Percentiles rank a stretch among this genome's conserved stretches.
phyloP scores from a whole-genome alignment of 2,888 invertebrate species.

The Adineta ricciae region DNA sequence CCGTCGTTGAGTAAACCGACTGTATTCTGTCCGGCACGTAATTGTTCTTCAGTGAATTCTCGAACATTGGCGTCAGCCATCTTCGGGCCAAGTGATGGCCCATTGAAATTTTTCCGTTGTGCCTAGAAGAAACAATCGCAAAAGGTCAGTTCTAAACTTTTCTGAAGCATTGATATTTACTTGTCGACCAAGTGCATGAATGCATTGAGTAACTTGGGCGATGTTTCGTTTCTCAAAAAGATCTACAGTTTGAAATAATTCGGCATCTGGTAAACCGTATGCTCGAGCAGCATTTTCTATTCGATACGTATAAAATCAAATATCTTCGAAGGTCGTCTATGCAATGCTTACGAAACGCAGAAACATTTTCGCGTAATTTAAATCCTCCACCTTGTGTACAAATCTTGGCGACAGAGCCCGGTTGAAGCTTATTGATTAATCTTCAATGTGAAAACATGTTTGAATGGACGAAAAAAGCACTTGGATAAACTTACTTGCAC shows the following conservation, averaged over 20 bases:
- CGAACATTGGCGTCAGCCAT: constrained; percentile 89
- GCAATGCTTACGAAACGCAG: constrained; percentile 57
- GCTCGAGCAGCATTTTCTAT: constrained; percentile 64
- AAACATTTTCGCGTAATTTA: constrained; percentile 95
- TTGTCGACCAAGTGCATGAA: constrained; percentile 81
- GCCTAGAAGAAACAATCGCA: constrained; percentile 18
- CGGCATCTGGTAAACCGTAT: constrained; percentile 91
- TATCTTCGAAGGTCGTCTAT: not conserved
- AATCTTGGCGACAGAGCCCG: constrained; percentile 88
- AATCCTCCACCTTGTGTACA: constrained; percentile 86
- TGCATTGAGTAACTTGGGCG: constrained; percentile 84
- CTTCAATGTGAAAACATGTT: constrained; percentile 40
- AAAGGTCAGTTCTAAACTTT: too few species aligned
- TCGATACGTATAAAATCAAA: not conserved
- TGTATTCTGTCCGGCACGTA: constrained; percentile 69
- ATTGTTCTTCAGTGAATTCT: constrained; percentile 79
- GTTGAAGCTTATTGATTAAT: constrained; percentile 80
- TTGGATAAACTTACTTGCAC: constrained; percentile 59
- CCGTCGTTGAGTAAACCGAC: constrained; percentile 80
- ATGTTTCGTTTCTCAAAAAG: constrained; percentile 92
- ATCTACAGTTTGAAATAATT: constrained; percentile 98
- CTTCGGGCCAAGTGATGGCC: constrained; percentile 72
- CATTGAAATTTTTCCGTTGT: constrained; percentile 57
- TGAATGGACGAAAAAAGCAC: not conserved
- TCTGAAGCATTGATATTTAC: too few species aligned